Evolutionary conservation across 2,797 vertebrate species (phyloP).

Genomic region (Poecile montanus): DNA sequence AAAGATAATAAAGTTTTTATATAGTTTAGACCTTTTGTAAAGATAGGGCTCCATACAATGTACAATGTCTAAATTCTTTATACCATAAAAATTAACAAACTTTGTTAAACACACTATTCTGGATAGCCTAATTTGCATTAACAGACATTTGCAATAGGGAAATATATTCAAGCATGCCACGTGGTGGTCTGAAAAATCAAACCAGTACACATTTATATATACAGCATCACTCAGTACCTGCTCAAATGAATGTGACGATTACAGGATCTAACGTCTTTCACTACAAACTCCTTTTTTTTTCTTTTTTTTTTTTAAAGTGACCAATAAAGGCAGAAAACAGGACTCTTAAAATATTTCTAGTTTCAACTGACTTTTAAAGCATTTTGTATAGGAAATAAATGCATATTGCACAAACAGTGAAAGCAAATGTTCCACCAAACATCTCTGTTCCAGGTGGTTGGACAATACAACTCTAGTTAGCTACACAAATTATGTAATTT

Average conservation of each 20-base stretch:
- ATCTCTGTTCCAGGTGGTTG: slow-evolving; percentile 83
- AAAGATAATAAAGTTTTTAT: slow-evolving; percentile 77
- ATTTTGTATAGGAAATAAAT: slow-evolving; percentile 87
- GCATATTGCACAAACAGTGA: slow-evolving; percentile 98
- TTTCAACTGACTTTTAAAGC: slow-evolving; percentile 91
- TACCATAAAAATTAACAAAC: slow-evolving; percentile 83
- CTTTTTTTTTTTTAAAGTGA: slow-evolving; percentile 73
- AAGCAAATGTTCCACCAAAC: slow-evolving; percentile 92
- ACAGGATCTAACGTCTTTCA: slow-evolving; percentile 87
- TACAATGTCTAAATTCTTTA: slow-evolving; percentile 77
- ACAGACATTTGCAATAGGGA: slow-evolving; percentile 86
- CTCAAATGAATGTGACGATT: slow-evolving; percentile 95
- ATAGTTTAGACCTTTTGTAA: slow-evolving; percentile 79
- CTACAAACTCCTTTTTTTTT: slow-evolving; percentile 82
- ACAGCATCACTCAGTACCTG: slow-evolving; percentile 99
- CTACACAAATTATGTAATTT: slow-evolving; percentile 75
- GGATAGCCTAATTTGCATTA: slow-evolving; percentile 93
- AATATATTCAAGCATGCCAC: slow-evolving; percentile 93
- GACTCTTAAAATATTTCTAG: slow-evolving; percentile 83
- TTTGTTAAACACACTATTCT: slow-evolving; percentile 89
- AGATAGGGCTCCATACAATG: slow-evolving; percentile 83
- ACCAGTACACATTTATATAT: slow-evolving; percentile 90
- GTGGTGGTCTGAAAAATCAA: slow-evolving; percentile 90
- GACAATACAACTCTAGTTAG: slow-evolving; percentile 77
- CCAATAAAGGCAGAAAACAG: slow-evolving; percentile 81